Evolutionary conservation across 2,888 invertebrate genomes (phyloP).

Genomic region (Himalopsyche kuldschensis): DNA sequence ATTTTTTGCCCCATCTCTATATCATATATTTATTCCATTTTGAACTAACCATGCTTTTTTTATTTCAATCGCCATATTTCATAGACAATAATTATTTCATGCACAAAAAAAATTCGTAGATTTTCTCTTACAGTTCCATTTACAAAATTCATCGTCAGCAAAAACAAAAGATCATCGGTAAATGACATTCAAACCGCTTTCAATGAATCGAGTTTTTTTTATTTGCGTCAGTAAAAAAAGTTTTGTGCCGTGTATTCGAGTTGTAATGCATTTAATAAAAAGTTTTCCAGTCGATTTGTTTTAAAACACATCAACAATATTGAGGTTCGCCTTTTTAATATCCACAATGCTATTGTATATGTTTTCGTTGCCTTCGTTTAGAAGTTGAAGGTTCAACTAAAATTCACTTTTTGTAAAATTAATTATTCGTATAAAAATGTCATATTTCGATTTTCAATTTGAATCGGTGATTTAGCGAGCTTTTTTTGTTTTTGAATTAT

Average conservation of each 20-base stretch:
- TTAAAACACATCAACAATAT: not conserved
- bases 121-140: not conserved
- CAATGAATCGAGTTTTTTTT: not conserved
- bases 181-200: slow-evolving; percentile 6
- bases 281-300: not conserved
- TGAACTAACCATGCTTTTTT: not conserved
- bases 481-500: too few relatives aligned
- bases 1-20: too few relatives aligned
- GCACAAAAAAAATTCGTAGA: not conserved
- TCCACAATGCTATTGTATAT: not conserved
- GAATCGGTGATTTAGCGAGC: too few relatives aligned
- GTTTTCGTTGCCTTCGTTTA: not conserved
- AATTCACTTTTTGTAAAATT: not conserved
- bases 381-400: not conserved
- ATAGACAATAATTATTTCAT: not conserved
- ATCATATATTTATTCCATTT: too few relatives aligned
- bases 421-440: not conserved
- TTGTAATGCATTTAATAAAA: not conserved
- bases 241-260: not conserved
- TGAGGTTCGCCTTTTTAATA: not conserved
- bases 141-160: not conserved
- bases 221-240: not conserved
- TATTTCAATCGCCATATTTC: not conserved
- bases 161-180: slow-evolving; percentile 11
- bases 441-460: too few relatives aligned